phyloP scores from a whole-genome alignment of 2,888 invertebrate genomes.

The Eulithis prunata region DNA sequence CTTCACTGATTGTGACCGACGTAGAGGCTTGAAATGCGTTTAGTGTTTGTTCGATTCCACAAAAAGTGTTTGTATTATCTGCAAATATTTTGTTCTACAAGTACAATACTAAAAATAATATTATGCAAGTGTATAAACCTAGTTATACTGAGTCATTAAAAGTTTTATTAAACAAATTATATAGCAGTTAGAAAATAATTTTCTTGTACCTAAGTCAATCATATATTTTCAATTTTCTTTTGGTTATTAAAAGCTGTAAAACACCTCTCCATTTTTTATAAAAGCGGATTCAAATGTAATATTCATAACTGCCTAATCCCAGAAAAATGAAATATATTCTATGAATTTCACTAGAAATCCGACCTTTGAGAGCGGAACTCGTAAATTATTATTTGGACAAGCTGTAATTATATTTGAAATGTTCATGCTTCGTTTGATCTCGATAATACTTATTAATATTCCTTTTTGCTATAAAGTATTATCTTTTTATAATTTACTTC shows the following conservation, averaged over 20 bases:
- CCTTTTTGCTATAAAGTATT: constrained; percentile 17
- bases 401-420: constrained; percentile 28
- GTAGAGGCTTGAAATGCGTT: no score
- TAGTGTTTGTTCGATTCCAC: no score
- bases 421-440: constrained; percentile 23
- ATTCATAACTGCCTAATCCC: constrained; percentile 3
- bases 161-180: background rate
- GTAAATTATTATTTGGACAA: constrained; percentile 29
- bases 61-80: no score
- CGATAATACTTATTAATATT: constrained; percentile 27
- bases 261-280: background rate
- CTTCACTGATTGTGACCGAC: no score
- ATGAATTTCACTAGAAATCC: constrained; percentile 26
- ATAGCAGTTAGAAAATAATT: background rate
- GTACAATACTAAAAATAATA: no score
- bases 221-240: background rate
- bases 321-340: constrained; percentile 20
- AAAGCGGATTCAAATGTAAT: background rate
- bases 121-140: no score
- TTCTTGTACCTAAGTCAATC: background rate
- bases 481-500: background rate
- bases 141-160: no score
- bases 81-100: no score
- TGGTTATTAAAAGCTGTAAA: background rate
- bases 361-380: constrained; percentile 22